Percentiles rank a stretch among this genome's conserved stretches.
Conservation (phyloP, 2,888 invertebrate species). For the Noctuana brunneofusca region DNA sequence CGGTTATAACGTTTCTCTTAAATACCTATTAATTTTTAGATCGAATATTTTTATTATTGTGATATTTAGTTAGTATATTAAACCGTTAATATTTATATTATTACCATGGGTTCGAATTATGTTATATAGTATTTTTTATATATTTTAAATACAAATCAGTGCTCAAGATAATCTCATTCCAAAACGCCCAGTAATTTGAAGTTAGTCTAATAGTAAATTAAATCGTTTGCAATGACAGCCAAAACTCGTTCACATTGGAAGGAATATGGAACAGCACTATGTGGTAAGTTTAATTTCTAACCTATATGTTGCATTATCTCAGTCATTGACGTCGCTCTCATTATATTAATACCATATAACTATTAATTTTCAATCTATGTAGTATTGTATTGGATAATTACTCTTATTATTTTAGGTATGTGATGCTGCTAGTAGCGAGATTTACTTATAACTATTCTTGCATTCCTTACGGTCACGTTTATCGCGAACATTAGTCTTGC, state of each 20-base stretch:
- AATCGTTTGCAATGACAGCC: constrained; percentile 72
- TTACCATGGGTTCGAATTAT: constrained; percentile 76
- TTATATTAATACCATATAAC: constrained; percentile 44
- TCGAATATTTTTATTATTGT: constrained; percentile 79
- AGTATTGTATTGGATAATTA: constrained; percentile 5
- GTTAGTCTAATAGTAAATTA: constrained; percentile 55
- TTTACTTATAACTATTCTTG: constrained; percentile 25
- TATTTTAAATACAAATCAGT: constrained; percentile 69
- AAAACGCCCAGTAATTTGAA: constrained; percentile 67
- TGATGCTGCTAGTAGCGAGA: constrained; percentile 19
- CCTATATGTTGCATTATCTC: constrained; percentile 60
- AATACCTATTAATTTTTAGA: constrained; percentile 75
- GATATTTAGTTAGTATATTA: constrained; percentile 79
- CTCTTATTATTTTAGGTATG: constrained; percentile 1
- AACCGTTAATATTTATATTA: constrained; percentile 73
- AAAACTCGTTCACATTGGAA: constrained; percentile 82
- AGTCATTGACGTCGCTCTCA: constrained; percentile 52
- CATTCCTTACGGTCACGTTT: constrained; percentile 39
- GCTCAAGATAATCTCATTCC: constrained; percentile 83
- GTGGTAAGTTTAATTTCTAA: constrained; percentile 77
- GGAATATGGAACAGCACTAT: constrained; percentile 82
- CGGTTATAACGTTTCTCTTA: constrained; percentile 78
- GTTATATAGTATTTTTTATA: constrained; percentile 63
- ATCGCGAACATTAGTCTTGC: constrained; percentile 40
- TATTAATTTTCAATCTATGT: neutral